Evolutionary conservation across 2,888 invertebrate species (phyloP), one percentile per base, ranked within the genome.

Genomic region (Geophilus truncorum): DNA sequence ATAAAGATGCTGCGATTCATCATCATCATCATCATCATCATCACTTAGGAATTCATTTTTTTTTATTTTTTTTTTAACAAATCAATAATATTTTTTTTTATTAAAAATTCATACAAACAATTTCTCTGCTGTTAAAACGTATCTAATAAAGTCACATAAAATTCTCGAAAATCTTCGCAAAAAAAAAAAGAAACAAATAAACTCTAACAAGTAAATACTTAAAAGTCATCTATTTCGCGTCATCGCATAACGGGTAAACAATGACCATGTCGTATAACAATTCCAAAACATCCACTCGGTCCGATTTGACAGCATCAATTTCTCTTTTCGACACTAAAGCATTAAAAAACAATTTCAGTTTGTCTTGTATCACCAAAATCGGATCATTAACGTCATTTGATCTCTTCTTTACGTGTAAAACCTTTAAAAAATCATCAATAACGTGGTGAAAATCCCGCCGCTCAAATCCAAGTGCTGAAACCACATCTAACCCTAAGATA

Each of bases 191-290:
- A 45, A 45, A 18, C 18, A 45, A 45, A 32, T n/a, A n/a, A n/a
- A n/a, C 5, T 12, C 15, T 15, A 7, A 7, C 12, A 40, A n/a
- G n/a, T n/a, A n/a, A n/a, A n/a, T n/a, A n/a, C n/a, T n/a, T n/a
- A n/a, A n/a, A n/a, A n/a, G n/a, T n/a, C n/a, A 40, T 45, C n/a
- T 45, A 45, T 45, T 45, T n/a, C 5, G 45, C 77, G 1, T 77
- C 6, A 32, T 77, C 77, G 18, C 77, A 77, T 15, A 77, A 23
- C 12, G 30, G 30, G 18, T 77, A 77, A 32, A 77, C 34, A 77
- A 30, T 5, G 34, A 30, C 34, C 77, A 77, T 77, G 77, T 77
- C 77, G 34, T 77, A 77, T 34, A 77, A 77, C 23, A 77, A 23
- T 23, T 77, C 77, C 7, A 32, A 23, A 15, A 34, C 12, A 21